Conservation (phyloP, 2,113 vertebrate species). For the Syrrhaptes paradoxus region DNA sequence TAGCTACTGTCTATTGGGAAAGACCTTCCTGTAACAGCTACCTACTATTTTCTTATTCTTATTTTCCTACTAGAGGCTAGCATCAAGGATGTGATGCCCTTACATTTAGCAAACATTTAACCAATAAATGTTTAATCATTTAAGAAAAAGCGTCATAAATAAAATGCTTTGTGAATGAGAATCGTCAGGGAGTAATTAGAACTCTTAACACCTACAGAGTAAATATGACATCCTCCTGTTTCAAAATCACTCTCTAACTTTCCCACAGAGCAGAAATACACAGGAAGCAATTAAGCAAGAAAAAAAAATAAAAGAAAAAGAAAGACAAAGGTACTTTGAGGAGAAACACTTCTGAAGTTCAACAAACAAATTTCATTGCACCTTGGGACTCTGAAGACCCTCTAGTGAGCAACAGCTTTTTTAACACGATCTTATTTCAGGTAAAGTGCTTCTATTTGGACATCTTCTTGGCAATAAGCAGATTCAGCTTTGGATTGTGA, state of each 20-base stretch:
- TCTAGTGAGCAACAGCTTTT: neutral
- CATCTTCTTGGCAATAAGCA: neutral
- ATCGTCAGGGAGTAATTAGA: constrained; percentile 66
- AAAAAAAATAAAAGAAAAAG: neutral
- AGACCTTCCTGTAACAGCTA: neutral
- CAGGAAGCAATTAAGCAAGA: constrained; percentile 38
- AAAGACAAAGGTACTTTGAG: neutral
- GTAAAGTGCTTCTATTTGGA: neutral
- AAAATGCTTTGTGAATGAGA: constrained; percentile 47
- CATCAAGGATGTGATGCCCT: constrained; percentile 3
- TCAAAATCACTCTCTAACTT: constrained; percentile 9
- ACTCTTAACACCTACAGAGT: constrained; percentile 51
- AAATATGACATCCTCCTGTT: constrained; percentile 51
- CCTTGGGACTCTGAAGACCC: neutral
- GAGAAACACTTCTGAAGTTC: constrained; percentile 14
- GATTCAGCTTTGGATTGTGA: neutral
- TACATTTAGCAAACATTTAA: constrained; percentile 64
- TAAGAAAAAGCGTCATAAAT: constrained; percentile 61
- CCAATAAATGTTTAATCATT: constrained; percentile 51
- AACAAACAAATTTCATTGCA: constrained; percentile 11
- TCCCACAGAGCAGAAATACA: constrained; percentile 28
- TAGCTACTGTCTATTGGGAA: neutral
- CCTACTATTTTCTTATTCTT: neutral
- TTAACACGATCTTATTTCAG: neutral
- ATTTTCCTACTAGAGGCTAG: constrained; percentile 14